Evolutionary conservation across 2,113 vertebrate genomes (phyloP).

Genomic region (Paracanthobrama guichenoti): DNA sequence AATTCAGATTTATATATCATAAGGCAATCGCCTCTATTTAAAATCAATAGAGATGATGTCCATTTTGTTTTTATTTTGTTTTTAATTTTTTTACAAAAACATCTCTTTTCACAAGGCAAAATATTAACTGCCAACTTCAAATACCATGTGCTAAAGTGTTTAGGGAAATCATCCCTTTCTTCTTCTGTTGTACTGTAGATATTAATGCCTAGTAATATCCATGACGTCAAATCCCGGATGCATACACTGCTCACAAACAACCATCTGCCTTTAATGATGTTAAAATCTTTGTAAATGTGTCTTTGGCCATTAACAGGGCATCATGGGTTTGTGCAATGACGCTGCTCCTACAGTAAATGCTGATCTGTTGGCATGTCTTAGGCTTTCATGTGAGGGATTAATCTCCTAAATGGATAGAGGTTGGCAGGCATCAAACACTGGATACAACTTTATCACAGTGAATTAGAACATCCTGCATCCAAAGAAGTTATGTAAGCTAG

Average conservation of each 20-base stretch:
- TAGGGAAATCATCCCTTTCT: background rate
- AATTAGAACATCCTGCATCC: background rate
- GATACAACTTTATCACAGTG: background rate
- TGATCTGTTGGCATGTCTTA: background rate
- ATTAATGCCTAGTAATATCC: background rate
- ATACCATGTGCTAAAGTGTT: background rate
- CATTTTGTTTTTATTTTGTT: too few relatives aligned
- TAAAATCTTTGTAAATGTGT: background rate
- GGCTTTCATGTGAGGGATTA: slow-evolving; percentile 24
- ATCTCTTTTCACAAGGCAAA: background rate
- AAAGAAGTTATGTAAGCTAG: slow-evolving; percentile 13
- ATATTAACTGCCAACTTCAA: background rate
- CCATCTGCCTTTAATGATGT: background rate
- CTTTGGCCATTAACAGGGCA: background rate
- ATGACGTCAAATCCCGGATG: background rate
- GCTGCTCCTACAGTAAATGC: background rate
- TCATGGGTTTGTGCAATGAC: background rate
- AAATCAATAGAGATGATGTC: background rate
- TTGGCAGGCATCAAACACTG: slow-evolving; percentile 19
- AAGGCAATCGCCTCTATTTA: background rate
- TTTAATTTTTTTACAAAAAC: background rate
- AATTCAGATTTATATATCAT: background rate
- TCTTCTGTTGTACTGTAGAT: background rate
- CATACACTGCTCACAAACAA: slow-evolving; percentile 9
- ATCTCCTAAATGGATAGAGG: slow-evolving; percentile 46